Base-by-base conservation (phyloP, 2,797 vertebrate species). In the Melanotaenia parkinsoni region DNA sequence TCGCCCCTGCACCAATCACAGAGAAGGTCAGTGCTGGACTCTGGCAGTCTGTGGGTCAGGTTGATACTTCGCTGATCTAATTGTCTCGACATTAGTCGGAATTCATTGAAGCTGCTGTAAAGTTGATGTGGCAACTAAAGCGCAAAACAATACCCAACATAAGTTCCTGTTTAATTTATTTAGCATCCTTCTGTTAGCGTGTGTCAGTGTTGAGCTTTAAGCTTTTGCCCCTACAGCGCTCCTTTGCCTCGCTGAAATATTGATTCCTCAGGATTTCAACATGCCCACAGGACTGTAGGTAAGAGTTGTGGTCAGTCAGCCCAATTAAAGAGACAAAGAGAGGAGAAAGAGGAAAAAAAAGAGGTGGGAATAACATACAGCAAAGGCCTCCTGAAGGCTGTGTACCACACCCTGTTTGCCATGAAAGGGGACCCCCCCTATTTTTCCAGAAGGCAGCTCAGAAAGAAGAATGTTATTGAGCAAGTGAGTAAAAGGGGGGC, bases 361-460 rank as follows among this genome's bases (percentile, higher is more conserved):
- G 74, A 85, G 65, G 73, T 68, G 81, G 80, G 80, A 74, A 84
- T 84, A 83, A 74, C 74, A 61, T 20, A 56, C 32, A 84, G 68
- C 73, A 79, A 71, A 75, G 82, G 72, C 37, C 80, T 87, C 78
- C 79, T 77, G 67, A 80, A 77, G 77, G 83, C 78, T 85, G 78
- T 38, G 67, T 71, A 83, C 89, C 88, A 86, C 90, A 85, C 87
- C 89, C 89, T 87, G 85, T 76, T 86, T 50, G n/a, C 73, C 84
- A 91, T 91, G 88, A 91, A 93, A 93, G 80, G 73, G 90, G 88
- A 89, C 82, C 87, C 84, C 84, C 83, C 78, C 74, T 77, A 7
- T 85, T 82, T 82, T 81, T 86, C 86, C 89, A 81, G 61, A 79
- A 89, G 86, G 89, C 90, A 58, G 83, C 74, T 72, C 78, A 83